phyloP scores from a whole-genome alignment of 2,888 invertebrate genomes.

The Rhagonycha fulva region DNA sequence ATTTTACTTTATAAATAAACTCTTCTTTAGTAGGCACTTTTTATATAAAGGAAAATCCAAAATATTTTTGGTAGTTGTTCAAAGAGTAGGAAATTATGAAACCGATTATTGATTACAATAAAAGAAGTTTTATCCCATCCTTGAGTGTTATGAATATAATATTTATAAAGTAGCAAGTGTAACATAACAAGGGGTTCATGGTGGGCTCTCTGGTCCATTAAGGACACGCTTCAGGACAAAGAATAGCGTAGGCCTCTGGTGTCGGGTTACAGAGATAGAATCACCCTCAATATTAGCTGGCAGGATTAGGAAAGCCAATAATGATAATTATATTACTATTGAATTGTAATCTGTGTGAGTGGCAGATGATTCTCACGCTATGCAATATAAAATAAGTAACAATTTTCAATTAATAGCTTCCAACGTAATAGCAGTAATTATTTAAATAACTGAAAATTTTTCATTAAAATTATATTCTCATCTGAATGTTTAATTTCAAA shows the following conservation, averaged over 20 bases:
- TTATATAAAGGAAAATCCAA: background rate
- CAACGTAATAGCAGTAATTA: background rate
- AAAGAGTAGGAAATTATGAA: background rate
- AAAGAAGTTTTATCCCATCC: background rate
- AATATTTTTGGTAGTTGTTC: background rate
- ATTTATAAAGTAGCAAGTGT: slow-evolving; percentile 24
- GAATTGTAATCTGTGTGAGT: slow-evolving; percentile 52
- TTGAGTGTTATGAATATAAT: slow-evolving; percentile 12
- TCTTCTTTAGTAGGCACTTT: too few relatives aligned
- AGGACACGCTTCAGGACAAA: slow-evolving; percentile 48
- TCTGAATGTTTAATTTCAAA: slow-evolving; percentile 2
- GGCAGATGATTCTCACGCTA: slow-evolving; percentile 47
- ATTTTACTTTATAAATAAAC: too few relatives aligned
- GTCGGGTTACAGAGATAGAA: slow-evolving; percentile 51
- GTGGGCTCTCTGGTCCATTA: slow-evolving; percentile 45
- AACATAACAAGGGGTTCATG: slow-evolving; percentile 19
- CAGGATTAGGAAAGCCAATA: slow-evolving; percentile 56
- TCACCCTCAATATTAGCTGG: slow-evolving; percentile 46
- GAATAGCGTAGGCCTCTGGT: slow-evolving; percentile 45
- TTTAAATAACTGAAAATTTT: background rate
- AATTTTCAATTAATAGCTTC: slow-evolving; percentile 7
- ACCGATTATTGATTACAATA: background rate
- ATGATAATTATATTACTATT: slow-evolving; percentile 58
- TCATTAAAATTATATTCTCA: background rate
- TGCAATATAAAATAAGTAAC: slow-evolving; percentile 4